Conservation (phyloP, 2,797 vertebrate species). For the Melanotaenia pygmaea region DNA sequence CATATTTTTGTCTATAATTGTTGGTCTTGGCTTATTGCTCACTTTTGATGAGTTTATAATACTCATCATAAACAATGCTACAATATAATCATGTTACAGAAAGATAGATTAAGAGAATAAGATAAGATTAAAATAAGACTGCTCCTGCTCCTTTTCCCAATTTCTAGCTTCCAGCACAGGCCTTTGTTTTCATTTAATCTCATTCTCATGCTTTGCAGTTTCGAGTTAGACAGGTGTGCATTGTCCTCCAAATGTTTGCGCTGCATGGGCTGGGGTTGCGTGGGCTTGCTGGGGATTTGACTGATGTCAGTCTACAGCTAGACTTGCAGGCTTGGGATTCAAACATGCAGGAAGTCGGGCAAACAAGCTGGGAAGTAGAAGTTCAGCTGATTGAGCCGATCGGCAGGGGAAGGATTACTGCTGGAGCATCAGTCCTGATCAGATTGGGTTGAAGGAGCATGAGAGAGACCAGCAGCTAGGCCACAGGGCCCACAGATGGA, state of each 20-base stretch:
- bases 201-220: constrained; percentile 36
- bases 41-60: constrained; percentile 36
- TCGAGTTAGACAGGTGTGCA: constrained; percentile 55
- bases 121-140: constrained; percentile 25
- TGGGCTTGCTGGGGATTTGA: constrained; percentile 59
- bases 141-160: constrained; percentile 11
- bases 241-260: constrained; percentile 57
- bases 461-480: constrained; percentile 71
- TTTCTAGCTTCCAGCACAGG: constrained; percentile 30
- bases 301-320: constrained; percentile 57
- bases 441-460: constrained; percentile 68
- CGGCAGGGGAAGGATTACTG: constrained; percentile 51
- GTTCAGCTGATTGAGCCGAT: constrained; percentile 37
- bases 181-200: constrained; percentile 35
- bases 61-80: constrained; percentile 19
- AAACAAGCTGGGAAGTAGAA: constrained; percentile 31
- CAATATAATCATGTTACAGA: constrained; percentile 36
- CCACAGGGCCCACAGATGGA: constrained; percentile 70
- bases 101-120: constrained; percentile 28
- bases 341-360: constrained; percentile 45
- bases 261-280: constrained; percentile 46
- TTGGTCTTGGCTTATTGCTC: constrained; percentile 31
- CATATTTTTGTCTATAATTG: background rate
- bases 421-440: constrained; percentile 59
- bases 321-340: constrained; percentile 40